Evolutionary conservation across 2,888 invertebrate genomes (phyloP).

Genomic region (Lamellibrachia columna): DNA sequence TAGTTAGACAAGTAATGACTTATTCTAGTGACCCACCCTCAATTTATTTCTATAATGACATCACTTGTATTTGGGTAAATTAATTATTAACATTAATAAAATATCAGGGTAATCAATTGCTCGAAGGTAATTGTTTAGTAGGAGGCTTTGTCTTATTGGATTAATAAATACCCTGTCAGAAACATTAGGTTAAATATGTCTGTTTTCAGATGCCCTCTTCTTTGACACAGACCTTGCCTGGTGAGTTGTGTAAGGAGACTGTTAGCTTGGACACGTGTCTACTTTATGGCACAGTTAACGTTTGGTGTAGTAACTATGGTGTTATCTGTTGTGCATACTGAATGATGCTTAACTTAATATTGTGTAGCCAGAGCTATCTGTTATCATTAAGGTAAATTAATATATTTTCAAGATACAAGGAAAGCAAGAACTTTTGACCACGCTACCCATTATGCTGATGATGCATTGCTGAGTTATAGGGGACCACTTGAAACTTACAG

Average conservation of each 20-base stretch:
- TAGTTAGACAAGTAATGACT: too few species aligned
- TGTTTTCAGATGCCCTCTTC: constrained; percentile 62
- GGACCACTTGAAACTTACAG: too few species aligned
- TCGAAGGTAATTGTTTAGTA: neutral
- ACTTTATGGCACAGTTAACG: neutral
- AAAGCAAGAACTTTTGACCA: too few species aligned
- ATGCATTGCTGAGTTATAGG: too few species aligned
- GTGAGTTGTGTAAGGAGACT: constrained; percentile 45
- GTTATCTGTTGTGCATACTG: too few species aligned
- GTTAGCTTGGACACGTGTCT: neutral
- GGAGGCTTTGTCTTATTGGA: neutral
- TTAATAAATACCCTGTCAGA: neutral
- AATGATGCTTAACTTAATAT: too few species aligned
- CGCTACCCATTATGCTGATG: too few species aligned
- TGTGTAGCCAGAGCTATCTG: too few species aligned
- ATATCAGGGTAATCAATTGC: neutral
- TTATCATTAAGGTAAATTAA: too few species aligned
- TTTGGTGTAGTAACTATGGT: neutral
- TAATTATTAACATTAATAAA: neutral
- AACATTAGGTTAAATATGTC: neutral
- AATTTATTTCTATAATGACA: neutral
- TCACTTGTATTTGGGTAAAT: neutral
- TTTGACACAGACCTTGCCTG: constrained; percentile 64
- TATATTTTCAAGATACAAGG: too few species aligned
- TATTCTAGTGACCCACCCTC: neutral